Evolutionary conservation across 2,113 vertebrate genomes (phyloP), one percentile per base, ranked within the genome.

Genomic region (Nibea albiflora): DNA sequence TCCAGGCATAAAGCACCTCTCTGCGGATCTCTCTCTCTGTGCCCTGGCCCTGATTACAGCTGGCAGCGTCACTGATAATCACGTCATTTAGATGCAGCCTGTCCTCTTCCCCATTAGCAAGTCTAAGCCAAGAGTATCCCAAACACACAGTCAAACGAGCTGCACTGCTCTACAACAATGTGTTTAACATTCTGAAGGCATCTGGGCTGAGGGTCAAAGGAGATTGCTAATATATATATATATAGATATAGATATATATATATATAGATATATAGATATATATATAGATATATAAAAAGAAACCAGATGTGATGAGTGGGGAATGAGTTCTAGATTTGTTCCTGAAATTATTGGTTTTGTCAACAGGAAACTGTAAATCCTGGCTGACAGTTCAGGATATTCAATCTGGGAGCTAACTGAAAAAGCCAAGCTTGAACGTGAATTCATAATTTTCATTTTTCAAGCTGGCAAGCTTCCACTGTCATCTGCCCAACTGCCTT

Each of bases 31-130:
- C 85, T 86, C 78, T 86, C 60, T 58, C 22, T 85, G 76, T 52
- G 83, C 69, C 78, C 79, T 53, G 85, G 87, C 86, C 89, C 89
- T 92, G 90, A 94, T 93, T 92, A 82, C 89, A 91, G 89, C 90
- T 92, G 94, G 93, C 92, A 92, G 89, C 81, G 91, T 91, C 93
- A 92, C 87, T 83, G 90, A 93, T 93, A 92, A 94, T 93, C 92
- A 93, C 71, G 24, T 93, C 92, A 93, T 94, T 93, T 91, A 81
- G 90, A 93, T 93, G 89, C 91, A 90, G 92, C 86, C 69, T 73
- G 91, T 86, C 83, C 85, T 81, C 73, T 80, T 73, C 77, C 65
- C 88, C 91, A 92, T 92, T 92, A 92, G 90, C 87, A 85, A 89
- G 92, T 91, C 87, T 80, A 78, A 85, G 81, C 84, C 71, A 49